Base-by-base conservation (phyloP, 2,113 vertebrate species). In the Triplophysa siluroides region DNA sequence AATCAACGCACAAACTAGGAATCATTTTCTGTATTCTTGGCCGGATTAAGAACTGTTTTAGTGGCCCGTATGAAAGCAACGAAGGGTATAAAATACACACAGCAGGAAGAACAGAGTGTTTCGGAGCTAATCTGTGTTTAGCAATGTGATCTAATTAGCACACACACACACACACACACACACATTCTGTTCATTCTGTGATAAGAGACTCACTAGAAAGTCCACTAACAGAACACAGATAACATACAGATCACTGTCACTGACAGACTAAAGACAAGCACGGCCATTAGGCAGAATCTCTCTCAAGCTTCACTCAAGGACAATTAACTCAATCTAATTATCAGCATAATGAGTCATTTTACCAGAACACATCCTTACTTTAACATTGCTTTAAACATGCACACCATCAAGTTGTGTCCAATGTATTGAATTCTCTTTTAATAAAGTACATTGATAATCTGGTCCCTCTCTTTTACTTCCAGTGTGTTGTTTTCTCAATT, bases 51-150 rank as follows among this genome's bases (percentile, higher is more conserved):
- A 4, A 52, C 14, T 52, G 47, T 3, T 16, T 72, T 38, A 58
- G 10, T 14, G 52, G 19, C 24, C 18, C 2, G 24, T 52, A 18
- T 14, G 26, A 19, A 52, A 12, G 8, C 68, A n/a, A 41, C n/a
- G n/a, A 60, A 23, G 54, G 29, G n/a, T 60, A n/a, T 54, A 38
- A 21, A 71, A 71, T 24, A 54, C 68, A 41, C 6, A 41, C 8
- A 23, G 52, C 29, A 41, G n/a, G n/a, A 73, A 56, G 13, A 60
- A 73, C 71, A 24, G 54, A 13, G 54, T 41, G n/a, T 61, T 73
- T 73, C 18, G 5, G 2, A 19, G 52, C 52, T 19, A 56, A 56
- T 56, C 52, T 56, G 52, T 56, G 52, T 6, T 56, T 19, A 56
- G 54, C n/a, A 61, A 23, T 61, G 54, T 16, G 50, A 72, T 56